Evolutionary conservation across 2,113 vertebrate species (phyloP), one percentile per base, ranked within the genome.

Genomic region (Rhinolophus sinicus): DNA sequence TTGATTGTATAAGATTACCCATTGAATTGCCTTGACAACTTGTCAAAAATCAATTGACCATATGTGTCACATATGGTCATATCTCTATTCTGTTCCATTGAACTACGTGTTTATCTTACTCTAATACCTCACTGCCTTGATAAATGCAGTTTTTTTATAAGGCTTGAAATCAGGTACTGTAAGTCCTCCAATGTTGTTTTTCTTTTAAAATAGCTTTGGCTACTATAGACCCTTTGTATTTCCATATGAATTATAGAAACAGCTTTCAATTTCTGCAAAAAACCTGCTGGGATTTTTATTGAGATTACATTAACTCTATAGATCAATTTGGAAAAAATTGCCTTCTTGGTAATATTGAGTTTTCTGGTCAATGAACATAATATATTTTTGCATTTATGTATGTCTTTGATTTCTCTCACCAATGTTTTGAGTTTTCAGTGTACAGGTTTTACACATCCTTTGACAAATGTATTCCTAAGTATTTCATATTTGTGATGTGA

Each of bases 201-300:
- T 85, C 16, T 93, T 90, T 93, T n/a, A 76, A 84, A 90, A 93
- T 86, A 44, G 40, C 26, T 85, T 80, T 69, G 28, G 33, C 18
- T 69, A 47, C 33, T 69, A 26, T 52, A 78, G 62, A 9, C 35
- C 22, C 47, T 90, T 93, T 62, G 47, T 50, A 72, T 82, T 90
- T 47, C 30, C 24, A 47, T 64, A 44, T 82, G 52, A 88, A 69
- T 44, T 56, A 90, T 77, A 67, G 67, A 82, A 77, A 87, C 12
- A 90, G 26, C 8, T 82, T 82, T 21, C 33, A 62, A 54, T 90
- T 75, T 87, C 52, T 81, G 40, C 64, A 60, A 94, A 83, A 76
- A 60, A 50, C 6, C 47, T 58, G 18, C 38, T 40, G 13, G 62
- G 38, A n/a, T 65, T 76, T 94, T 88, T n/a, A 83, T n/a, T 93